A percentile compares a stretch with the other conserved stretches of the same genome.
Conservation (phyloP, 2,113 vertebrate species). For the Bos javanicus region DNA sequence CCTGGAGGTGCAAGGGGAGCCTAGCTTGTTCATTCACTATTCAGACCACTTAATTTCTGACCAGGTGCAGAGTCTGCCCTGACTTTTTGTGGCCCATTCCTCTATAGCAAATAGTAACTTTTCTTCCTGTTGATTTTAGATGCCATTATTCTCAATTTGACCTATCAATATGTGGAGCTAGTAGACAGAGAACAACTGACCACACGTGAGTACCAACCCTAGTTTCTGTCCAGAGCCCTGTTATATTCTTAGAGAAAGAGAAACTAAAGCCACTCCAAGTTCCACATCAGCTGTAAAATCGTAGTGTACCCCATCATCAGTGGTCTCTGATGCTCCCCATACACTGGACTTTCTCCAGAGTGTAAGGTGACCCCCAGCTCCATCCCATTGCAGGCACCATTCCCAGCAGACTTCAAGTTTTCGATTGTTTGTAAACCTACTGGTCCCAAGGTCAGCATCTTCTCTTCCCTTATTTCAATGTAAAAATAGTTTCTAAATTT, state of each 20-base stretch:
- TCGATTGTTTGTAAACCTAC: background rate
- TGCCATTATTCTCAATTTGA: conserved; percentile 68
- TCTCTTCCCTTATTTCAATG: background rate
- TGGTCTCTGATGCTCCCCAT: background rate
- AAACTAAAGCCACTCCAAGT: background rate
- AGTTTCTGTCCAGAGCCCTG: background rate
- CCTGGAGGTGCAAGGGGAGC: background rate
- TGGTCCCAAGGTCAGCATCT: background rate
- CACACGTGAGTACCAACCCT: conserved; percentile 47
- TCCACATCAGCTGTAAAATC: background rate
- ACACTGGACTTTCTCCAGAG: background rate
- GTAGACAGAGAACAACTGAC: conserved; percentile 65
- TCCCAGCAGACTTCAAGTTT: background rate
- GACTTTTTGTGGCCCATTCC: background rate
- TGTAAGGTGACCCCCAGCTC: background rate
- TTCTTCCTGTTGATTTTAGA: conserved; percentile 48
- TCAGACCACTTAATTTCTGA: background rate
- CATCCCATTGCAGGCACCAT: background rate
- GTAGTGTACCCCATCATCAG: background rate
- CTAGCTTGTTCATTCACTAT: background rate
- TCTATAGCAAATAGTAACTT: background rate
- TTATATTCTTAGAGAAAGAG: background rate
- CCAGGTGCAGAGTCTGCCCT: background rate
- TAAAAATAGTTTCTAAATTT: background rate
- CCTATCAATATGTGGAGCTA: conserved; percentile 47